Conservation (phyloP, 2,113 vertebrate species). For the Brachirus orientalis region DNA sequence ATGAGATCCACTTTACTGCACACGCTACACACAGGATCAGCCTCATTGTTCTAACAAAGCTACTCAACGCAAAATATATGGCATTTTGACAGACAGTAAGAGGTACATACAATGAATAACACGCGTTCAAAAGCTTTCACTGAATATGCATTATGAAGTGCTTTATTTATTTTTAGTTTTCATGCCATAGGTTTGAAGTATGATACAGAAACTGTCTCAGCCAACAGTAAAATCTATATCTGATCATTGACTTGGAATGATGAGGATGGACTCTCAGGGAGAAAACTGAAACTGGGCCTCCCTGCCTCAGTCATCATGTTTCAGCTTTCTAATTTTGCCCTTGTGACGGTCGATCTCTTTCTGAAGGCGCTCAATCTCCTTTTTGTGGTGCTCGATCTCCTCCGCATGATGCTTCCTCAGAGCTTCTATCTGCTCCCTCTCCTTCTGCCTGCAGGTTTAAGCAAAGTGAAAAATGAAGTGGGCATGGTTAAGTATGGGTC, state of each 20-base stretch:
- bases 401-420: constrained; percentile 89
- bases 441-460: constrained; percentile 82
- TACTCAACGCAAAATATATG: not conserved
- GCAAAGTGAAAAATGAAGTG: constrained; percentile 16
- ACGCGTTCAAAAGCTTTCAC: constrained; percentile 1
- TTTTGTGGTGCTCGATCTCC: constrained; percentile 89
- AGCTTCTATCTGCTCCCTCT: constrained; percentile 85
- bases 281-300: not conserved
- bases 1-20: not conserved
- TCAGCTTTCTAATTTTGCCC: constrained; percentile 88
- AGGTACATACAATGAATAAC: not conserved
- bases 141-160: constrained; percentile 3
- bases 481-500: too few relatives aligned
- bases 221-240: constrained; percentile 21
- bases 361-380: constrained; percentile 91
- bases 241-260: constrained; percentile 9
- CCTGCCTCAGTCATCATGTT: constrained; percentile 79
- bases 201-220: constrained; percentile 22
- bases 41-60: not conserved
- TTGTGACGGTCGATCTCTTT: constrained; percentile 91
- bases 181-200: not conserved
- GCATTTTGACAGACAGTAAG: too few relatives aligned
- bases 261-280: not conserved
- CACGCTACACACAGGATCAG: not conserved
- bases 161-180: constrained; percentile 53